These are phyloP conservation scores for Dilophus febrilis DNA, from an alignment of 2,888 invertebrate species.

Conservation along the genomic window DNA sequence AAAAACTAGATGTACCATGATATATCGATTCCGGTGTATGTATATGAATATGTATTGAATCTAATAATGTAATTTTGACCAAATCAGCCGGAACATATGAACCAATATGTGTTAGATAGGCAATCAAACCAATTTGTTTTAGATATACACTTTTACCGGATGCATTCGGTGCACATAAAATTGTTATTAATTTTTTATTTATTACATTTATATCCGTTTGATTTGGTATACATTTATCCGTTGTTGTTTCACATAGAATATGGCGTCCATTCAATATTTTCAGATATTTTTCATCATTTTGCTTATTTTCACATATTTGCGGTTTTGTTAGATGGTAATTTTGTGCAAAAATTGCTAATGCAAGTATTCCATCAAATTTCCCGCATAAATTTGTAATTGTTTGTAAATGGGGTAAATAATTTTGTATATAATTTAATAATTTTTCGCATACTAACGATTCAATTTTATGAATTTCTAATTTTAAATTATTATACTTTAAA, in stretches of 20 bases:
- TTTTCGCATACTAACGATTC: conserved; percentile 62
- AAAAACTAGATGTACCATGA: conserved; percentile 67
- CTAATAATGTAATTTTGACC: conserved; percentile 52
- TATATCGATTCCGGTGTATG: conserved; percentile 61
- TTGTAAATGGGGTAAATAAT: conserved; percentile 40
- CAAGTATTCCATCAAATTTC: conserved; percentile 25
- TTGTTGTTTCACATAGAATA: conserved; percentile 8
- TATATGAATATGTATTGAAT: conserved; percentile 59
- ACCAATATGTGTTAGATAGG: conserved; percentile 76
- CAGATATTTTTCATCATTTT: conserved; percentile 16
- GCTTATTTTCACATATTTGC: conserved; percentile 10
- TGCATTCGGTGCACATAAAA: conserved; percentile 79
- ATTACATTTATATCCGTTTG: conserved; percentile 47
- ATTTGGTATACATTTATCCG: conserved; percentile 9
- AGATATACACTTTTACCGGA: conserved; percentile 86
- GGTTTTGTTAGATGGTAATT: conserved; percentile 25
- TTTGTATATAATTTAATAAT: conserved; percentile 42
- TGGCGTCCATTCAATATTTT: conserved; percentile 21
- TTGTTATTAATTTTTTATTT: conserved; percentile 42
- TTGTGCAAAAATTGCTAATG: conserved; percentile 25
- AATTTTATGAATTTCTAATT: conserved; percentile 59
- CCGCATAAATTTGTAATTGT: conserved; percentile 39
- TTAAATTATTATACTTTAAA: conserved; percentile 56
- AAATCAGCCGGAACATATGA: conserved; percentile 69
- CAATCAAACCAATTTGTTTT: conserved; percentile 65